Evolutionary conservation across 2,888 invertebrate species (phyloP), one percentile per base, ranked within the genome.

Genomic region (Monopis laevigella): DNA sequence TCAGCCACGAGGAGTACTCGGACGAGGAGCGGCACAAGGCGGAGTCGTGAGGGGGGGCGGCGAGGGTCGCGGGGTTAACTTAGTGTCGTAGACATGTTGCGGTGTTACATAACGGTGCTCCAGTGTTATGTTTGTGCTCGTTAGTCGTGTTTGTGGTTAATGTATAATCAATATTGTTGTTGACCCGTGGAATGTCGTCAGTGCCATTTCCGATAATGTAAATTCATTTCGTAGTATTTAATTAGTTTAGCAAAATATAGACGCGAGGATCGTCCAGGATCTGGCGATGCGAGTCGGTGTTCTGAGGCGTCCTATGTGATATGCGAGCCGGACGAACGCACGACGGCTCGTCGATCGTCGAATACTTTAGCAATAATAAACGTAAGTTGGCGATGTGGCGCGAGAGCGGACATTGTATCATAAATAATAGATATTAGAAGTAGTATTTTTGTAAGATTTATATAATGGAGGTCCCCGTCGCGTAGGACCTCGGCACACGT

Each of bases 151-250:
- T n/a, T 44, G 48, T 46, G 44, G 43, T 45, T n/a, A n/a, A 44
- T 35, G 40, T 42, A 43, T 47, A 62, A 57, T 64, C 11, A 36
- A 7, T 36, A 12, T 21, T 21, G 66, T 71, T 73, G 74, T 77
- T 75, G 68, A 73, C 77, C 78, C 78, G 77, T 78, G 77, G 70
- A 75, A 74, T 70, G 72, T 77, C 72, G 62, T 64, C 65, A 71
- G 78, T 78, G 78, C 78, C 78, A 78, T 78, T 74, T 69, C 74
- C 65, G 63, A 62, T 67, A 59, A 56, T 69, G 64, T 73, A 70
- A 58, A 66, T 65, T 70, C 63, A 66, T 24, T 24, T 24, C 10
- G 6, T 24, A 24, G 24, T 24, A n/a, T 24, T 24, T 7, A 36
- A 11, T 36, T 36, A 36, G 36, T 36, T 36, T 36, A 17, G 17